These are phyloP conservation scores for Semnornis frantzii DNA, from an alignment of 2,113 vertebrate species.

Conservation along the genomic window DNA sequence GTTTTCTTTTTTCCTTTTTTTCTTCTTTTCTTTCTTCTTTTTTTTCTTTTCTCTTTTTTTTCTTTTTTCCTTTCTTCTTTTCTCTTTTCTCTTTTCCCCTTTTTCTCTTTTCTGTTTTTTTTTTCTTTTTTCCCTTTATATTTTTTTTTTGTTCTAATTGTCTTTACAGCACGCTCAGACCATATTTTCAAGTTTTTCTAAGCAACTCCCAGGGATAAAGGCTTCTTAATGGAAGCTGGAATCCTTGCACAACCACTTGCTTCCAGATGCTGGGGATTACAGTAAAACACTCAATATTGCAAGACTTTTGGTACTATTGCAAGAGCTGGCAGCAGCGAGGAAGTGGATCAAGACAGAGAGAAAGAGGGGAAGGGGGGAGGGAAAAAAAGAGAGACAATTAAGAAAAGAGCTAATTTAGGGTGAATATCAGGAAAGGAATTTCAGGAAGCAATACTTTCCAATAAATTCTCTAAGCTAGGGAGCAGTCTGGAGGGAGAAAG, in stretches of 20 bases:
- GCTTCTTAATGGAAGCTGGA: slow-evolving; percentile 14
- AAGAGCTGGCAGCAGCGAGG: background rate
- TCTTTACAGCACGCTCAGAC: background rate
- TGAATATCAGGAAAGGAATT: slow-evolving; percentile 33
- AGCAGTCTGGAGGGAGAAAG: background rate
- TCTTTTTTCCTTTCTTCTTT: too few species aligned
- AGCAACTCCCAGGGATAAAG: background rate
- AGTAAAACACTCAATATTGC: slow-evolving; percentile 28
- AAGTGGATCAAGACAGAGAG: background rate
- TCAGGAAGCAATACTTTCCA: slow-evolving; percentile 42
- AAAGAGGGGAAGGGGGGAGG: background rate
- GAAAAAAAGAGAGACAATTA: slow-evolving; percentile 2
- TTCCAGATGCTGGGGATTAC: slow-evolving; percentile 46
- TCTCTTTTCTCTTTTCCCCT: too few species aligned
- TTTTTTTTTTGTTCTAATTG: too few species aligned
- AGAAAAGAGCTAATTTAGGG: slow-evolving; percentile 25
- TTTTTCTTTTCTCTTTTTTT: too few species aligned
- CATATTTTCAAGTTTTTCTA: background rate
- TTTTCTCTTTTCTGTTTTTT: too few species aligned
- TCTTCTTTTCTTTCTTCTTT: too few species aligned
- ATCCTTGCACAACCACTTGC: slow-evolving; percentile 30
- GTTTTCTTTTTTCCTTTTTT: too few species aligned
- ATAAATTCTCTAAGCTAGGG: background rate
- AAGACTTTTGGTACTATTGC: slow-evolving; percentile 28
- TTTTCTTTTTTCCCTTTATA: too few species aligned